Evolutionary conservation across 53 echinoderm and acorn worm genomes (phyloP), one percentile per base, ranked within the genome.

Genomic region (Pentamera pediparva): DNA sequence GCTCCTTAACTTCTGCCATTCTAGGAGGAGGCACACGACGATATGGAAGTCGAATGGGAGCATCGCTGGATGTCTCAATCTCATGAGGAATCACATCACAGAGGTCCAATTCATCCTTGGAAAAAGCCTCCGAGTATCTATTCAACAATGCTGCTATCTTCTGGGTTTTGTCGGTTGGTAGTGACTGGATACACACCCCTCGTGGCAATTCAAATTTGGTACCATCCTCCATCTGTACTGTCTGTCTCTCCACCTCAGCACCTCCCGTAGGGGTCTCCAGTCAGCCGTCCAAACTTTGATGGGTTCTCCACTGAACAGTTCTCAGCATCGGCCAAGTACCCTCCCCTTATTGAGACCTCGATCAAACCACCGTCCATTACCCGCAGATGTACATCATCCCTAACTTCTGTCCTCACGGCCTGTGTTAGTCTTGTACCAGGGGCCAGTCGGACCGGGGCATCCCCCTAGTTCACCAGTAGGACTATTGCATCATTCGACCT

Each of bases 11-110:
- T 28, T 75, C 75, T 7, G 75, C 25, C 58, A 81, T 60, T 26
- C 35, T 30, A 48, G 34, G 30, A 19, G 82, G 75, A 5, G 82
- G 75, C 4, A 81, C 48, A 24, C 64, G 50, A 37, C 75, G 75
- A 26, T 81, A 81, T 7, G 75, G 82, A 24, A 81, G 50, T 12
- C 75, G 61, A 11, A 81, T 61, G 40, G 75, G 75, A 29, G 38
- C 21, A 7, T 81, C 56, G 50, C 69, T 76, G 4, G 60, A 37
- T 20, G 76, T 24, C 37, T 73, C 77, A 24, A 86, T 86, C 28
- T 81, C 76, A 39, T 80, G 86, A 18, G 81, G 81, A 34, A 86
- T 81, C 6, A 81, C 81, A 11, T 65, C 49, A 59, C 87, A 86
- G 10, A 83, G 37, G 57, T 85, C 85, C 74, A 75, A 85, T 34